Percentiles rank a stretch among this genome's conserved stretches.
Evolutionary conservation across 2,888 invertebrate genomes (phyloP).

Genomic region (Oscheius onirici): DNA sequence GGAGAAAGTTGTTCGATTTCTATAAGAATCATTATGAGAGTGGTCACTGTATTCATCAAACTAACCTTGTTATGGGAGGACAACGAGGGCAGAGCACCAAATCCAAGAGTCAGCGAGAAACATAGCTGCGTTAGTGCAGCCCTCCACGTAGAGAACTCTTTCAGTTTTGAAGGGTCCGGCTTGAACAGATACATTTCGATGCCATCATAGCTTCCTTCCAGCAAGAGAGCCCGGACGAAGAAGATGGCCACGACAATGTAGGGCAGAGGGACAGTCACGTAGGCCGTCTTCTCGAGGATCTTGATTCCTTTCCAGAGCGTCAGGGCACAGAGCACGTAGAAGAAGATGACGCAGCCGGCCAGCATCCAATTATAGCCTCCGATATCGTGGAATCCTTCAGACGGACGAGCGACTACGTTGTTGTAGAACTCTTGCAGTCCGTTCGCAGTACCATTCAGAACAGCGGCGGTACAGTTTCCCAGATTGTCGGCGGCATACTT

Average conservation of each 20-base stretch:
- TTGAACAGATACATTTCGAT: conserved; percentile 41
- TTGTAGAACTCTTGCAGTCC: conserved; percentile 11
- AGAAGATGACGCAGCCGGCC: conserved; percentile 28
- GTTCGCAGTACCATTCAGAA: neutral
- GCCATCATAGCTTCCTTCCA: conserved; percentile 57
- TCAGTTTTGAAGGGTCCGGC: conserved; percentile 32
- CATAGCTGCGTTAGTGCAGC: conserved; percentile 63
- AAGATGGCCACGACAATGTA: conserved; percentile 37
- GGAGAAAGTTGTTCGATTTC: conserved; percentile 29
- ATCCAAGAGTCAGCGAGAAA: conserved; percentile 65
- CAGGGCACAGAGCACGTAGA: too few relatives aligned
- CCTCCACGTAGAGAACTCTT: conserved; percentile 41
- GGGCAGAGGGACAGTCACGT: conserved; percentile 36
- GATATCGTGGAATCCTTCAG: conserved; percentile 49
- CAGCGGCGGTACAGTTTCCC: neutral
- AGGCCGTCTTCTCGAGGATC: too few relatives aligned
- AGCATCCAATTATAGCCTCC: conserved; percentile 52
- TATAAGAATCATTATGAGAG: neutral
- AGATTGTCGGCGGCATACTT: conserved; percentile 35
- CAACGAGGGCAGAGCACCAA: conserved; percentile 62
- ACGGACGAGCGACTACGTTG: conserved; percentile 2
- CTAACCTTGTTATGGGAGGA: conserved; percentile 59
- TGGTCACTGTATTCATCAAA: too few relatives aligned
- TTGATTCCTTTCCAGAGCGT: too few relatives aligned
- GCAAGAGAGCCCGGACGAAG: conserved; percentile 58